Evolutionary conservation across 2,797 vertebrate species (phyloP).

Genomic region (Lindbergichthys nudifrons): DNA sequence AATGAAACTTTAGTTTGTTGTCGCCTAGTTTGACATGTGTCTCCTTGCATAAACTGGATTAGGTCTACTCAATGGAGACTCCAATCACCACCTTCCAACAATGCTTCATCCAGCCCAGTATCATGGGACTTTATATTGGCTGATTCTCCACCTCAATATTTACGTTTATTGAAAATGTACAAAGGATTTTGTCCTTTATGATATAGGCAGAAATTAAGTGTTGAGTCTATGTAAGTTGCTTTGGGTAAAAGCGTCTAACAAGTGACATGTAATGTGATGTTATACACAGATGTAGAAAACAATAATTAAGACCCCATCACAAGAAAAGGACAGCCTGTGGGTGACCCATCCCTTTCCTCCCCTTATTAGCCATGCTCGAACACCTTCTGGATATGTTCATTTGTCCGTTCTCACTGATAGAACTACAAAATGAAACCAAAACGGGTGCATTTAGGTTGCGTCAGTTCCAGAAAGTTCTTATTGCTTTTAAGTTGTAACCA

Average conservation of each 20-base stretch:
- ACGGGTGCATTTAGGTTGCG: background rate
- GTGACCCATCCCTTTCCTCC: background rate
- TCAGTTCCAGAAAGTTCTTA: background rate
- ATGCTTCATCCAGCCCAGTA: too few relatives aligned
- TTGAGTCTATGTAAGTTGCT: background rate
- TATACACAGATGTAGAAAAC: background rate
- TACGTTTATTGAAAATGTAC: background rate
- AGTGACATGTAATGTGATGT: too few relatives aligned
- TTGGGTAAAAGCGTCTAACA: too few relatives aligned
- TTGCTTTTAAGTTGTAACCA: constrained; percentile 1
- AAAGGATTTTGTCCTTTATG: background rate
- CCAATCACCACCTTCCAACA: too few relatives aligned
- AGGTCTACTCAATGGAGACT: too few relatives aligned
- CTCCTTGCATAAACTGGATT: too few relatives aligned
- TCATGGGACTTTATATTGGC: background rate
- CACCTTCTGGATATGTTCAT: background rate
- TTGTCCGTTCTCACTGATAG: background rate
- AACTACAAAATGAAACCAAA: background rate
- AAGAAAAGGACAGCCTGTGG: constrained; percentile 13
- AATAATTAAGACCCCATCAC: background rate
- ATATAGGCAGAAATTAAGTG: background rate
- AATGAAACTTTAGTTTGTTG: too few relatives aligned
- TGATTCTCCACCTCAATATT: background rate
- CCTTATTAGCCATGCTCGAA: background rate
- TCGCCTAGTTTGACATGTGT: too few relatives aligned